Conservation (phyloP, 2,113 vertebrate genomes). For the Pygoscelis antarcticus region DNA sequence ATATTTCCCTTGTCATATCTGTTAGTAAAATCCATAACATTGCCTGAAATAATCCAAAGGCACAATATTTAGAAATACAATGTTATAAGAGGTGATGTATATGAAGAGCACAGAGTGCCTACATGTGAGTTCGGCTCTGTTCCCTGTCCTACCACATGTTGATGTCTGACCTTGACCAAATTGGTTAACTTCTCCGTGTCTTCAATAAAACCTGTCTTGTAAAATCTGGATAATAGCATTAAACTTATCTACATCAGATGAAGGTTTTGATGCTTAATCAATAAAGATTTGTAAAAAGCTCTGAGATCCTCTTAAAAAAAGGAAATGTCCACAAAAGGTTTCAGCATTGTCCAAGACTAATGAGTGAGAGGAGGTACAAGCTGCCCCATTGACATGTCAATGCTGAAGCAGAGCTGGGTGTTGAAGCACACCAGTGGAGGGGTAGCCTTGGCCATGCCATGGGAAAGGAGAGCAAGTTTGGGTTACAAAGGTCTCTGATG, state of each 20-base stretch:
- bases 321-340: neutral
- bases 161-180: conserved; percentile 42
- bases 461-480: neutral
- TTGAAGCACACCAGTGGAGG: neutral
- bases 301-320: neutral
- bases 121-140: neutral
- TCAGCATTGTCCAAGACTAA: neutral
- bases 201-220: conserved; percentile 35
- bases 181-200: neutral
- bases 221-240: conserved; percentile 53
- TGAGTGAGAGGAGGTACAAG: neutral
- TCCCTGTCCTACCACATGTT: neutral
- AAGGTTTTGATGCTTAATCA: conserved; percentile 57
- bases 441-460: neutral
- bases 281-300: conserved; percentile 49
- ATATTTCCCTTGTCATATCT: neutral
- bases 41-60: neutral
- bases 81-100: neutral
- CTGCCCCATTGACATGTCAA: neutral
- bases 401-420: neutral
- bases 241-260: conserved; percentile 50
- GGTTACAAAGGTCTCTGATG: neutral
- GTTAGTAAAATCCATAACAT: neutral
- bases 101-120: neutral
- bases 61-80: neutral